A percentile compares a stretch with the other conserved stretches of the same genome.
These are phyloP conservation scores for Phyllotreta striolata DNA, from an alignment of 2,888 invertebrate genomes.

Conservation along the genomic window DNA sequence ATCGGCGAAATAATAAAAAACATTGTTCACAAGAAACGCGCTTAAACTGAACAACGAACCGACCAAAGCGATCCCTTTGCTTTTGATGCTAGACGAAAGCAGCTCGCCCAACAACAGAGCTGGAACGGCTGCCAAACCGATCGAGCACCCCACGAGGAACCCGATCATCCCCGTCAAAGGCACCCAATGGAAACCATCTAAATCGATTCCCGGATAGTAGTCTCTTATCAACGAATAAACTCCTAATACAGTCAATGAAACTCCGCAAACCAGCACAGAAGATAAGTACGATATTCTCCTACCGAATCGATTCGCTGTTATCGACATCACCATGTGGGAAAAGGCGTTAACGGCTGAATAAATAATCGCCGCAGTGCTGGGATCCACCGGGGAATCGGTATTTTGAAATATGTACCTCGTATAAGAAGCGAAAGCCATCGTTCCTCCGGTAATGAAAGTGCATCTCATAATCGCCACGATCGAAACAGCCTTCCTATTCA, in stretches of 20 bases:
- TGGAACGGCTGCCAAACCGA: slow-evolving; percentile 50
- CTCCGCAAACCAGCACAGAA: slow-evolving; percentile 46
- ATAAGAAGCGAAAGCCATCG: slow-evolving; percentile 48
- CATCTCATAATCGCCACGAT: slow-evolving; percentile 50
- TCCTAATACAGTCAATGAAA: slow-evolving; percentile 39
- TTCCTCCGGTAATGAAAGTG: slow-evolving; percentile 52
- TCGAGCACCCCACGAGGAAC: slow-evolving; percentile 27
- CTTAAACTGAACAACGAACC: slow-evolving; percentile 2
- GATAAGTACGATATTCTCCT: slow-evolving; percentile 49
- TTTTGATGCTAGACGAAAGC: slow-evolving; percentile 52
- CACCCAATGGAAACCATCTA: slow-evolving; percentile 46
- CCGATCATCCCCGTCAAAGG: slow-evolving; percentile 50
- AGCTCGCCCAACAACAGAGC: slow-evolving; percentile 51
- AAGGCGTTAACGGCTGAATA: slow-evolving; percentile 42
- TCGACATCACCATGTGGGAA: slow-evolving; percentile 39
- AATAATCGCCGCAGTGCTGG: slow-evolving; percentile 51
- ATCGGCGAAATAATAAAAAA: slow-evolving; percentile 50
- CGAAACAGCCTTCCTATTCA: slow-evolving; percentile 50
- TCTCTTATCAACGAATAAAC: slow-evolving; percentile 50
- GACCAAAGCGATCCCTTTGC: slow-evolving; percentile 44
- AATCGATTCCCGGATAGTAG: slow-evolving; percentile 39
- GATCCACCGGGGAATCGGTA: slow-evolving; percentile 51
- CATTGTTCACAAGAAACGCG: slow-evolving; percentile 42
- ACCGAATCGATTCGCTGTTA: slow-evolving; percentile 49
- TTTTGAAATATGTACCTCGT: slow-evolving; percentile 54